Base-by-base conservation (phyloP, 2,113 vertebrate species). In the Egretta garzetta region DNA sequence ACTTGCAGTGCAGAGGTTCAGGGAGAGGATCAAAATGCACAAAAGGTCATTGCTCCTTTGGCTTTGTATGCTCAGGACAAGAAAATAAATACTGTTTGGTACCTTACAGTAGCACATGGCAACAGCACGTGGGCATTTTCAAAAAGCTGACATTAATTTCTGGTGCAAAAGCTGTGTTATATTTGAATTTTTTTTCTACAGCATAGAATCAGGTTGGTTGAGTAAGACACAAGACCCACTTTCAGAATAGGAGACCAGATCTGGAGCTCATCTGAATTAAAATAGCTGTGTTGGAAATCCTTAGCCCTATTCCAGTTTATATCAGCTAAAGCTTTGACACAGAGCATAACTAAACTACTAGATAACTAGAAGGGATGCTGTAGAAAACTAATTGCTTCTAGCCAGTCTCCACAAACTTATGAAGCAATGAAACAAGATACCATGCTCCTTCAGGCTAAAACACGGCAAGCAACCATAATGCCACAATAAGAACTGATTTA, bases 21-120 rank as follows among this genome's bases (percentile, higher is more conserved):
- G 77, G 22, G 41, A 83, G n/a, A 45, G 16, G 39, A 72, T 79
- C 53, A 92, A 76, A 84, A 90, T 84, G 41, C 60, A 52, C 58
- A 90, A 86, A 95, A 86, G 83, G 84, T 77, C 58, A 15, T 92
- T 94, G 74, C 33, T 82, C 70, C 72, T 88, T 94, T 87, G 63
- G 66, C 18, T 96, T 52, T 80, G 63, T 81, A 6, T 90, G 20
- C 82, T 86, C 2, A 1, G 47, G 59, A 74, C 43, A 63, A 71
- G 71, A 88, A 92, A 87, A 74, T 41, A 82, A 79, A 75, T 72
- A 35, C 39, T 43, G 4, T 50, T 59, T 66, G 77, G 53, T 89
- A 26, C 21, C 14, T 87, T 41, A 52, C 9, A 27, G n/a, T n/a
- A n/a, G 64, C 27, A 35, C 19, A 19, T 5, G 22, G 28, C 10